Percentiles rank a stretch among this genome's conserved stretches.
These are phyloP conservation scores for Pteromalus puparum DNA, from an alignment of 1,140 invertebrate species.

Conservation along the genomic window DNA sequence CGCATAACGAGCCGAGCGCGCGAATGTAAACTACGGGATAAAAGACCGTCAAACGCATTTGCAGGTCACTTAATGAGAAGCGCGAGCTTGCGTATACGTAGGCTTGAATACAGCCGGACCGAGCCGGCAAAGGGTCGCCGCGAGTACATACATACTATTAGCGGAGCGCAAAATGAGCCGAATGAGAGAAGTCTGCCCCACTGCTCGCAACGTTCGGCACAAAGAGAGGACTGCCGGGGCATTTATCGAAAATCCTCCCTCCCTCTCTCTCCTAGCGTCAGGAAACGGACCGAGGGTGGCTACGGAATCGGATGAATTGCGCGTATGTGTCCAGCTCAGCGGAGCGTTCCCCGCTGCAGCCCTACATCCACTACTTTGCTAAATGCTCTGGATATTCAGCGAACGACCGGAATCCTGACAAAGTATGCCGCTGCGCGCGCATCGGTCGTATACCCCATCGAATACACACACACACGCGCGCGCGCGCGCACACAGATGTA, in stretches of 20 bases:
- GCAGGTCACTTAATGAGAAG: conserved; percentile 7
- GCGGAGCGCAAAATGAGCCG: background rate
- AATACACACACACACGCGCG: background rate
- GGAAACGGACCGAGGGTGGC: background rate
- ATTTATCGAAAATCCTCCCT: background rate
- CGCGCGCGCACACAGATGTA: too few species aligned
- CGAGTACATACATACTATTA: background rate
- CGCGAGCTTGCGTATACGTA: background rate
- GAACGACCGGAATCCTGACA: conserved; percentile 11
- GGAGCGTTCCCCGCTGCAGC: background rate
- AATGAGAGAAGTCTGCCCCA: background rate
- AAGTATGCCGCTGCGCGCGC: background rate
- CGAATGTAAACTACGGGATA: conserved; percentile 10
- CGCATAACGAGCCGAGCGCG: background rate
- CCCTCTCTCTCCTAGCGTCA: background rate
- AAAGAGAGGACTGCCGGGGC: background rate
- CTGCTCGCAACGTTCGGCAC: background rate
- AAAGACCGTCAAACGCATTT: conserved; percentile 12
- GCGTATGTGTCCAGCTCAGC: background rate
- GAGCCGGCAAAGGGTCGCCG: background rate
- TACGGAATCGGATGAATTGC: background rate
- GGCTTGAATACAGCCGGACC: background rate
- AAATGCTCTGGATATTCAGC: conserved; percentile 1
- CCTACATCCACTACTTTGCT: conserved; percentile 5
- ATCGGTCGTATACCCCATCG: background rate